phyloP scores from a whole-genome alignment of 1,140 invertebrate species.

The Akabosia matsudoensis region DNA sequence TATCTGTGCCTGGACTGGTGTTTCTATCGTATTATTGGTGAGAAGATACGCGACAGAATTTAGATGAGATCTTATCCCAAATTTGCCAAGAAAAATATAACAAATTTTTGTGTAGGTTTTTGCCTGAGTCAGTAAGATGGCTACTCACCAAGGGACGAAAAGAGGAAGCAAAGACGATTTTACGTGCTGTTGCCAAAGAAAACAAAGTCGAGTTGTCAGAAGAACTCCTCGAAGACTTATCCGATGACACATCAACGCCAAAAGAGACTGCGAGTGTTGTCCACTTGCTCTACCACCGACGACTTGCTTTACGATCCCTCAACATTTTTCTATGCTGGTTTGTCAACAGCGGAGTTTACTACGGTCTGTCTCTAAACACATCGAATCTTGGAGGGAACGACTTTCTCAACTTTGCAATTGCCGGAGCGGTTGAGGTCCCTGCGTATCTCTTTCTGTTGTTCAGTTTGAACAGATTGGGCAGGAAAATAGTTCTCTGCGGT shows the following conservation, averaged over 20 bases:
- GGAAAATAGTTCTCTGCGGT: conserved; percentile 65
- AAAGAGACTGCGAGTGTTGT: conserved; percentile 30
- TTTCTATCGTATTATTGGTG: conserved; percentile 77
- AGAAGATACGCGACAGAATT: conserved; percentile 48
- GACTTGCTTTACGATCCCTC: conserved; percentile 66
- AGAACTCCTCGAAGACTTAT: conserved; percentile 58
- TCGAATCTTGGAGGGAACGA: conserved; percentile 70
- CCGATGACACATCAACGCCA: conserved; percentile 46
- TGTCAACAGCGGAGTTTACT: conserved; percentile 74
- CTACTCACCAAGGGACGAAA: conserved; percentile 69
- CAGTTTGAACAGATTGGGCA: conserved; percentile 68
- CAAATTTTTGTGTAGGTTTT: conserved; percentile 62
- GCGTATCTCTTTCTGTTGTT: conserved; percentile 68
- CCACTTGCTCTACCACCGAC: conserved; percentile 63
- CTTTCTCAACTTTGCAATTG: conserved; percentile 72
- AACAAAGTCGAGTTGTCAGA: conserved; percentile 62
- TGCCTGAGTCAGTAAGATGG: conserved; percentile 80
- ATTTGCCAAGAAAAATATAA: conserved; percentile 28
- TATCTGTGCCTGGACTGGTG: conserved; percentile 66
- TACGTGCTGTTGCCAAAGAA: conserved; percentile 66
- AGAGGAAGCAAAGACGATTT: conserved; percentile 65
- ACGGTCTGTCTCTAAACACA: conserved; percentile 75
- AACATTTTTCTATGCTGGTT: conserved; percentile 77
- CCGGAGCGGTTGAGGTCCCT: conserved; percentile 72
- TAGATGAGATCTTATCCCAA: conserved; percentile 29